Evolutionary conservation across 2,888 invertebrate species (phyloP), one percentile per base, ranked within the genome.

Genomic region (Chaetoderma sp.): DNA sequence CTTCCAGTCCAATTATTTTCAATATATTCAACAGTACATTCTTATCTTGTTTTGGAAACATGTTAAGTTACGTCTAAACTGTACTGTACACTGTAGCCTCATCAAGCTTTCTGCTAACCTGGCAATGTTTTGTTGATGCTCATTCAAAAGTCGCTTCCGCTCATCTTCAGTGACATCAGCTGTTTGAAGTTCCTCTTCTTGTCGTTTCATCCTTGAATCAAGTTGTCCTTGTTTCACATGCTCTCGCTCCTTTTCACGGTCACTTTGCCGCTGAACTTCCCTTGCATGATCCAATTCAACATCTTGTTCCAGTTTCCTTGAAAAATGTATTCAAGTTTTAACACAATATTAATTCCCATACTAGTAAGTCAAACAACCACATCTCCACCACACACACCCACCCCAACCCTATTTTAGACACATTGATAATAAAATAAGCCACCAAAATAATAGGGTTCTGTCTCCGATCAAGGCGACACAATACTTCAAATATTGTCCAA

Each of bases 41-140:
- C n/a, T n/a, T n/a, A n/a, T n/a, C n/a, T n/a, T n/a, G n/a, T n/a
- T n/a, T n/a, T n/a, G n/a, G n/a, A n/a, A n/a, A n/a, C n/a, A n/a
- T n/a, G n/a, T n/a, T n/a, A n/a, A n/a, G n/a, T n/a, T n/a, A n/a
- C n/a, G n/a, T n/a, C n/a, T n/a, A n/a, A n/a, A n/a, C n/a, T n/a
- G n/a, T n/a, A n/a, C n/a, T n/a, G n/a, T n/a, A n/a, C n/a, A n/a
- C n/a, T n/a, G n/a, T n/a, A n/a, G n/a, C n/a, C n/a, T n/a, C n/a
- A n/a, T n/a, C 54, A 79, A 60, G 8, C 71, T 72, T 4, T 73
- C 74, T 30, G 75, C 65, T 23, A 82, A 67, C 66, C 77, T 79
- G 36, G 74, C 66, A 64, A 80, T 78, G 65, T 79, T 81, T 42
- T 74, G 70, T 23, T 75, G 67, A 63, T 84, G 83, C 63, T 84